Evolutionary conservation across 2,113 vertebrate species (phyloP).

Genomic region (Pachypanchax playfairii): DNA sequence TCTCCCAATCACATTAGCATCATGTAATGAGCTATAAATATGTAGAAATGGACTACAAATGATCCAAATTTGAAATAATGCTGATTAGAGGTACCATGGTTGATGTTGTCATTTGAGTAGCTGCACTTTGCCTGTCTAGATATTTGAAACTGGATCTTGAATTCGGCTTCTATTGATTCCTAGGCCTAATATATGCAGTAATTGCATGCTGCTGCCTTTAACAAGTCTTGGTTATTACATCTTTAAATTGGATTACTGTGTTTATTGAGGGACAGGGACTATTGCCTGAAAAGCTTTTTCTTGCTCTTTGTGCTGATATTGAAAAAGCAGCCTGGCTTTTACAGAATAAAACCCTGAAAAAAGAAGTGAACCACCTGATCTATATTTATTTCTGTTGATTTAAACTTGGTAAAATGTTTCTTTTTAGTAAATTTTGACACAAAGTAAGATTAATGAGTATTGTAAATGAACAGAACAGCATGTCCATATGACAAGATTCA

Average conservation of each 20-base stretch:
- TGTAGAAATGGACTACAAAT: constrained; percentile 80
- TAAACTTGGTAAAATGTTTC: background rate
- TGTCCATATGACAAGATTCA: too few relatives aligned
- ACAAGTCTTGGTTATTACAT: constrained; percentile 81
- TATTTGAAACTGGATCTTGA: constrained; percentile 74
- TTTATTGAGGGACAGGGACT: constrained; percentile 75
- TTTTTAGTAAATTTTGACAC: background rate
- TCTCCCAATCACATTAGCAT: constrained; percentile 75
- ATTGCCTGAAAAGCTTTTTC: constrained; percentile 74
- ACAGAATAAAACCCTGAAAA: constrained; percentile 18
- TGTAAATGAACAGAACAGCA: background rate
- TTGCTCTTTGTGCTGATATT: constrained; percentile 56
- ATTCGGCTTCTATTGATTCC: constrained; percentile 75
- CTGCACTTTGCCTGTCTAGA: constrained; percentile 70
- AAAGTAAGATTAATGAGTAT: background rate
- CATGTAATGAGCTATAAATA: constrained; percentile 79
- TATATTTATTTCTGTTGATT: constrained; percentile 17
- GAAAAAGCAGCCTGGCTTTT: constrained; percentile 36
- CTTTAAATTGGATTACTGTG: constrained; percentile 77
- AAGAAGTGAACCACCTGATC: constrained; percentile 11
- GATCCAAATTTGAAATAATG: constrained; percentile 75
- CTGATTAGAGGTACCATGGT: constrained; percentile 67
- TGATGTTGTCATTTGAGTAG: constrained; percentile 77
- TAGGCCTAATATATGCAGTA: constrained; percentile 72
- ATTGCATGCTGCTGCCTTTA: constrained; percentile 80